Base-by-base conservation (phyloP, 2,888 invertebrate genomes). In the Papilio protenor region DNA sequence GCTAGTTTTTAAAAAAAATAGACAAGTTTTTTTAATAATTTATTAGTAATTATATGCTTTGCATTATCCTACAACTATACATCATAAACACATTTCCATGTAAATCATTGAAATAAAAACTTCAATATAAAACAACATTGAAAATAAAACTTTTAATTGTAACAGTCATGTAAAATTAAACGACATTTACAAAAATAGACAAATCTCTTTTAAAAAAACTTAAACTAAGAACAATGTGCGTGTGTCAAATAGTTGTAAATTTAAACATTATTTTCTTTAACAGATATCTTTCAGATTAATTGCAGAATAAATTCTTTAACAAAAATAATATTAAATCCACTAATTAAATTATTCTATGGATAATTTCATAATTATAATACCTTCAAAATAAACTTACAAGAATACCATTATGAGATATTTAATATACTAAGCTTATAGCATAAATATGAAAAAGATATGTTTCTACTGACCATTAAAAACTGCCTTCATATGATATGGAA, bases 161-260 rank as follows among this genome's bases (percentile, higher is more conserved):
- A 59, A 61, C 12, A 40, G 66, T 66, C 66, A 66, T 66, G n/a
- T 66, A 40, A 40, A 40, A 66, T 40, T 66, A 64, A 33, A 64
- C 5, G 12, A 64, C 18, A n/a, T 40, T 40, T 66, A 66, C 11
- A 66, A 40, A 66, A 66, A 40, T 40, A 64, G 40, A 2, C 12
- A 18, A 66, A 40, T 18, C 40, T 66, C 40, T 40, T 18, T 66
- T 33, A 10, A n/a, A 18, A 66, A 66, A 66, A 10, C 0, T 11
- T 40, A 40, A n/a, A 18, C 18, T 14, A 40, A 64, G 4, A 64
- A 64, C n/a, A 64, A 40, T 66, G 66, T 66, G 66, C 66, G 66
- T n/a, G 10, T 27, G 14, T 66, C 40, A 27, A 40, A 66, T 61
- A 27, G 27, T 61, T 16, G 11, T 12, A 23, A 59, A 64, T 33